Percentiles rank a stretch among this genome's conserved stretches.
Conservation (phyloP, 1,140 invertebrate species). For the Pogonus chalceus region DNA sequence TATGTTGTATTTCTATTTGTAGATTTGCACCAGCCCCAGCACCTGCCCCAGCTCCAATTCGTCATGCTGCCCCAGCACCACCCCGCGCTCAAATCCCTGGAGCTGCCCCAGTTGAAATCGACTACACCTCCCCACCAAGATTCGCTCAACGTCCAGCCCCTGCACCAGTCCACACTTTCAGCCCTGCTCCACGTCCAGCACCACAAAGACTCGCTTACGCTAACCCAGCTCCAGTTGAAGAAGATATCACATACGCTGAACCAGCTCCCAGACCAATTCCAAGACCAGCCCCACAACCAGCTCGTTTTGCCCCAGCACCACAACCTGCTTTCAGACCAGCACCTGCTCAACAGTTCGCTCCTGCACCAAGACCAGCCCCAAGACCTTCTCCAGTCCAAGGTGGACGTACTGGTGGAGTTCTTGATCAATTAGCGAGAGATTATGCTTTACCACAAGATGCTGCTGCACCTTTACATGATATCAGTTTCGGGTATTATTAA, state of each 20-base stretch:
- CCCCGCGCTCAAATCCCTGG: constrained; percentile 33
- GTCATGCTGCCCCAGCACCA: constrained; percentile 22
- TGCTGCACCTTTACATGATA: constrained; percentile 61
- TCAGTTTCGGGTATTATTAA: constrained; percentile 54
- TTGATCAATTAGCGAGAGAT: constrained; percentile 70
- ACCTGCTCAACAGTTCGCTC: constrained; percentile 12
- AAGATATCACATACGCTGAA: constrained; percentile 25
- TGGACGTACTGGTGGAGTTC: constrained; percentile 47
- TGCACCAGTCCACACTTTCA: constrained; percentile 16
- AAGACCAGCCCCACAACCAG: constrained; percentile 22
- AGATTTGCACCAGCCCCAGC: constrained; percentile 15
- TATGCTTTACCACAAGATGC: constrained; percentile 60
- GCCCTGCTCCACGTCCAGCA: constrained; percentile 24
- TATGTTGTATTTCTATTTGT: constrained; percentile 2
- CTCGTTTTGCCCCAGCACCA: constrained; percentile 13
- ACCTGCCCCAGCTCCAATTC: constrained; percentile 21
- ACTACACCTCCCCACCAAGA: neutral
- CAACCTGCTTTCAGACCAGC: constrained; percentile 24
- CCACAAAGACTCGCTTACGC: constrained; percentile 18
- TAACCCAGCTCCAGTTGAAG: constrained; percentile 19
- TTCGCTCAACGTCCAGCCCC: constrained; percentile 30
- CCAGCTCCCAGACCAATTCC: constrained; percentile 31
- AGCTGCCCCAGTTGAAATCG: constrained; percentile 30
- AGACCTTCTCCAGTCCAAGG: constrained; percentile 32
- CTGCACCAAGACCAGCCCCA: constrained; percentile 3